These are phyloP conservation scores for Sphecodes monilicornis DNA, from an alignment of 2,888 invertebrate genomes.

Conservation along the genomic window DNA sequence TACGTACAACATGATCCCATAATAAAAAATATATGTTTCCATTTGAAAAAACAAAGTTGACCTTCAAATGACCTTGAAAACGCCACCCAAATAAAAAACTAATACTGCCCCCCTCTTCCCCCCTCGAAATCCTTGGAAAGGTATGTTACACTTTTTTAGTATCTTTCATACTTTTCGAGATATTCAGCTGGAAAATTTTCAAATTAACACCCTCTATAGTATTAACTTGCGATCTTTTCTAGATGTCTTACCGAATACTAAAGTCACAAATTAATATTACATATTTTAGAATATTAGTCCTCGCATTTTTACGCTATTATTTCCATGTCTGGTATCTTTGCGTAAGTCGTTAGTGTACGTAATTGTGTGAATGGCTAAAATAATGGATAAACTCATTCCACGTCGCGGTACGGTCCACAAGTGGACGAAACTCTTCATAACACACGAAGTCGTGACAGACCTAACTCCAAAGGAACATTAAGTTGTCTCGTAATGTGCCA, in stretches of 20 bases:
- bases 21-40: too few species aligned
- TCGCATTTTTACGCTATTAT: neutral
- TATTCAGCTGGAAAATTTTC: too few species aligned
- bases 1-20: too few species aligned
- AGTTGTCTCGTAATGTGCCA: constrained; percentile 12
- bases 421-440: neutral
- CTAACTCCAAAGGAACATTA: neutral
- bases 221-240: neutral
- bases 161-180: too few species aligned
- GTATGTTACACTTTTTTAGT: too few species aligned
- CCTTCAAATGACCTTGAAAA: too few species aligned
- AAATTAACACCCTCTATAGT: too few species aligned
- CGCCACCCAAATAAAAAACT: too few species aligned
- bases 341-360: neutral
- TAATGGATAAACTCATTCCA: neutral
- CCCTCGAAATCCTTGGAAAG: too few species aligned
- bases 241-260: neutral
- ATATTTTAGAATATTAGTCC: neutral
- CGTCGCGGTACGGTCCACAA: neutral
- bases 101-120: too few species aligned
- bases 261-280: neutral
- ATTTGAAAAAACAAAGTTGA: too few species aligned
- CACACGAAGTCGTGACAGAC: neutral
- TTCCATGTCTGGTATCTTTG: neutral
- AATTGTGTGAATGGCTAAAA: neutral